phyloP scores from a whole-genome alignment of 2,113 vertebrate species.

The Alligator mississippiensis region DNA sequence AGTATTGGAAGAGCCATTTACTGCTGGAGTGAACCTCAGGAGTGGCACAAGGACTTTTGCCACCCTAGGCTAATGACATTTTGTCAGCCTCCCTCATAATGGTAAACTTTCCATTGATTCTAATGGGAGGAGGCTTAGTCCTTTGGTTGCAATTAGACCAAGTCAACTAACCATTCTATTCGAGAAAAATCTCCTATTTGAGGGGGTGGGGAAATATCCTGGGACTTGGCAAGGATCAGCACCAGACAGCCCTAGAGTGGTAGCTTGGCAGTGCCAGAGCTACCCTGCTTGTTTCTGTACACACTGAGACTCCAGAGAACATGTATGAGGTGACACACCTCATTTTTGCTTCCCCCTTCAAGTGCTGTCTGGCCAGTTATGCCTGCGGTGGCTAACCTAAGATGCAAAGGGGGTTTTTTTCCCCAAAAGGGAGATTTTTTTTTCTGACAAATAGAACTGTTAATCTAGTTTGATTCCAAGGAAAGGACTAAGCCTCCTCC shows the following conservation, averaged over 20 bases:
- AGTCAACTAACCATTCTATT: background rate
- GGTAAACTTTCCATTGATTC: background rate
- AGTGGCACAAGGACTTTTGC: too few species aligned
- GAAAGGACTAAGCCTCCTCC: background rate
- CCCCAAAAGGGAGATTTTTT: background rate
- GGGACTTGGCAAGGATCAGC: too few species aligned
- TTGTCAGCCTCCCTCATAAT: background rate
- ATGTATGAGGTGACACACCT: too few species aligned
- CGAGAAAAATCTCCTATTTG: background rate
- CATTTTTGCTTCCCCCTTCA: too few species aligned
- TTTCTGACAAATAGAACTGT: background rate
- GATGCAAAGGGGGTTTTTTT: background rate
- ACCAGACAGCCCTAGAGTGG: too few species aligned
- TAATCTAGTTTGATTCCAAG: background rate
- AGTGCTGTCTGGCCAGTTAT: too few species aligned
- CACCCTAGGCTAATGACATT: too few species aligned
- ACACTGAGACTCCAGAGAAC: too few species aligned
- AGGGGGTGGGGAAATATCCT: background rate
- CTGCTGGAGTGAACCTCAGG: background rate
- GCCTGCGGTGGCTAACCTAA: too few species aligned
- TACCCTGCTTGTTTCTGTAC: too few species aligned
- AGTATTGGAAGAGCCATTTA: background rate
- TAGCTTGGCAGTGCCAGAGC: too few species aligned
- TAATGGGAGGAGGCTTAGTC: background rate
- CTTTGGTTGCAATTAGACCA: background rate